phyloP scores from a whole-genome alignment of 2,888 invertebrate species.

The Dicranocentrus wangi region DNA sequence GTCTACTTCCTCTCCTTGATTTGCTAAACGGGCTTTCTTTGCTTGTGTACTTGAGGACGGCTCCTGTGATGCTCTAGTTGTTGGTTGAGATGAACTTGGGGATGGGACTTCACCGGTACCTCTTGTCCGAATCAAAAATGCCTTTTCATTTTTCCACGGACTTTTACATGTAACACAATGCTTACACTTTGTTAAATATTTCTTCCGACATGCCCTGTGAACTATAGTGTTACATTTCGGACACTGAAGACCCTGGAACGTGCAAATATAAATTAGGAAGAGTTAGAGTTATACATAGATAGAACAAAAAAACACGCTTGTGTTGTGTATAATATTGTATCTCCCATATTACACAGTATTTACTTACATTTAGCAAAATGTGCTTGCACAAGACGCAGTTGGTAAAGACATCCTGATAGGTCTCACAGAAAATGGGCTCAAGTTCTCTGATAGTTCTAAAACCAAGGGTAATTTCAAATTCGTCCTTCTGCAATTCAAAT shows the following conservation, averaged over 20 bases:
- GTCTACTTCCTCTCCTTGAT: slow-evolving; percentile 37
- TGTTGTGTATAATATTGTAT: too few relatives aligned
- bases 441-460: slow-evolving; percentile 68
- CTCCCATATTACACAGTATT: too few relatives aligned
- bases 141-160: slow-evolving; percentile 48
- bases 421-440: slow-evolving; percentile 60
- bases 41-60: not conserved
- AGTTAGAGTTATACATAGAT: too few relatives aligned
- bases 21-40: not conserved
- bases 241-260: slow-evolving; percentile 63
- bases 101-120: not conserved
- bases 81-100: too few relatives aligned
- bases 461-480: slow-evolving; percentile 68
- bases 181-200: slow-evolving; percentile 47
- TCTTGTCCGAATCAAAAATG: slow-evolving; percentile 35
- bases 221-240: slow-evolving; percentile 50
- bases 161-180: slow-evolving; percentile 42
- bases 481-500: slow-evolving; percentile 22
- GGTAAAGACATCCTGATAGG: slow-evolving; percentile 55
- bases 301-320: too few relatives aligned
- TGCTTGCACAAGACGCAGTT: slow-evolving; percentile 60
- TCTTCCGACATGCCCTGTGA: slow-evolving; percentile 53
- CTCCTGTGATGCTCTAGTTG: too few relatives aligned
- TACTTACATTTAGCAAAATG: slow-evolving; percentile 60
- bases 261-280: too few relatives aligned